These are phyloP conservation scores for Maccullochella peelii DNA, from an alignment of 2,113 vertebrate species.

Conservation along the genomic window DNA sequence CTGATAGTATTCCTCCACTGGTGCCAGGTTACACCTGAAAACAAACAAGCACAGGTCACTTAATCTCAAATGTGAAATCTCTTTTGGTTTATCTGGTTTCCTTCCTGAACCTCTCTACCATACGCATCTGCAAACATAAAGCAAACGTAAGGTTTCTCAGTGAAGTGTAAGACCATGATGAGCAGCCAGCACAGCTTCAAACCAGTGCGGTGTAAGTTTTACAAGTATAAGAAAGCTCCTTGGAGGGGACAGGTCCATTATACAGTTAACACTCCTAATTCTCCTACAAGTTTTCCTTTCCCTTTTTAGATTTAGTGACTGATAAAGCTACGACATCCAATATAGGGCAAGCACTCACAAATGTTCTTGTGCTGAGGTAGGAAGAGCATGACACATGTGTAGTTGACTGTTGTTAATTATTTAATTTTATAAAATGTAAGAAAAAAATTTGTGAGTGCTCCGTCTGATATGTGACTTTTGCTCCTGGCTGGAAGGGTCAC, in stretches of 20 bases:
- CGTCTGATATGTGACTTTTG: neutral
- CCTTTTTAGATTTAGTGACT: neutral
- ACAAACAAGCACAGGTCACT: neutral
- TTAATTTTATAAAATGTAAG: neutral
- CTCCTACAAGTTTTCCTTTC: neutral
- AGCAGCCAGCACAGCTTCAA: neutral
- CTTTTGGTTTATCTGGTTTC: neutral
- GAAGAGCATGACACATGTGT: neutral
- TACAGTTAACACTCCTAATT: neutral
- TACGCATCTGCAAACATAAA: neutral
- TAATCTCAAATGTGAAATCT: neutral
- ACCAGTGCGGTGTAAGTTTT: neutral
- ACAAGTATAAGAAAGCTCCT: neutral
- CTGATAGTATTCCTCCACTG: constrained; percentile 89
- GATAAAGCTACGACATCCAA: neutral
- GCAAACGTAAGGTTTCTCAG: neutral
- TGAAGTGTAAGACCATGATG: neutral
- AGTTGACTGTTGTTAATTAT: neutral
- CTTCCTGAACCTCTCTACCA: neutral
- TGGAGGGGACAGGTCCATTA: neutral
- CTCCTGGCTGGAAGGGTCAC: neutral
- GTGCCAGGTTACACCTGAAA: constrained; percentile 94
- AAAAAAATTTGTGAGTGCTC: neutral
- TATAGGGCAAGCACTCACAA: neutral
- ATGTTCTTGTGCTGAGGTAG: neutral